A percentile compares a stretch with the other conserved stretches of the same genome.
phyloP scores from a whole-genome alignment of 2,888 invertebrate genomes.

The Morpho helenor region DNA sequence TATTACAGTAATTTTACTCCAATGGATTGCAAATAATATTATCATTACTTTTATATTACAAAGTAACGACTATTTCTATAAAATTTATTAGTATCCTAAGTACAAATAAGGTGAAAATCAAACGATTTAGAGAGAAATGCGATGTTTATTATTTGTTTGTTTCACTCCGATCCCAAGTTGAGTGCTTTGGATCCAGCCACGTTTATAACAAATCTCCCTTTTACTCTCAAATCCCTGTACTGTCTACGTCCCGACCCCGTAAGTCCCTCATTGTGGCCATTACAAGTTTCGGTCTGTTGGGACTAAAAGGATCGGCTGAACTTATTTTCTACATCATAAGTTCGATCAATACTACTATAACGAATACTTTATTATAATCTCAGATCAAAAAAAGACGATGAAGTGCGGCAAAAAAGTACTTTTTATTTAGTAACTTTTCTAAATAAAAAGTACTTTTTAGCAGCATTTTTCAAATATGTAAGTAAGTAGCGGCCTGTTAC shows the following conservation, averaged over 20 bases:
- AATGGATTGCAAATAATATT: too few relatives aligned
- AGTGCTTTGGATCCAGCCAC: slow-evolving; percentile 17
- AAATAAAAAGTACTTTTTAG: too few relatives aligned
- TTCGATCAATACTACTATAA: slow-evolving; percentile 7
- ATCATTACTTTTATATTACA: too few relatives aligned
- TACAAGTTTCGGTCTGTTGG: slow-evolving; percentile 31
- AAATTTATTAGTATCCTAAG: too few relatives aligned
- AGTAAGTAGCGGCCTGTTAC: too few relatives aligned
- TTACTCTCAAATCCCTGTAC: slow-evolving; percentile 17
- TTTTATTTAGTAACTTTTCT: too few relatives aligned
- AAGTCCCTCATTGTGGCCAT: slow-evolving; percentile 28
- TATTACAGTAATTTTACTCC: too few relatives aligned
- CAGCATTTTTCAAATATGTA: too few relatives aligned
- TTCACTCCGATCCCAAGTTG: slow-evolving; percentile 1
- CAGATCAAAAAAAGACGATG: neutral
- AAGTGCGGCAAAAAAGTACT: neutral
- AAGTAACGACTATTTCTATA: too few relatives aligned
- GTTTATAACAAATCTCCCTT: slow-evolving; percentile 22
- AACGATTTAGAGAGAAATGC: neutral
- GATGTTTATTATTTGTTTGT: neutral
- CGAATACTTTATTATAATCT: neutral
- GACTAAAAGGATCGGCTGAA: slow-evolving; percentile 23
- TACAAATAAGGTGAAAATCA: neutral
- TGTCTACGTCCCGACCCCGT: slow-evolving; percentile 20
- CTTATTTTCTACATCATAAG: slow-evolving; percentile 17